phyloP scores from a whole-genome alignment of 1,140 invertebrate species.

The Asbolus verrucosus region DNA sequence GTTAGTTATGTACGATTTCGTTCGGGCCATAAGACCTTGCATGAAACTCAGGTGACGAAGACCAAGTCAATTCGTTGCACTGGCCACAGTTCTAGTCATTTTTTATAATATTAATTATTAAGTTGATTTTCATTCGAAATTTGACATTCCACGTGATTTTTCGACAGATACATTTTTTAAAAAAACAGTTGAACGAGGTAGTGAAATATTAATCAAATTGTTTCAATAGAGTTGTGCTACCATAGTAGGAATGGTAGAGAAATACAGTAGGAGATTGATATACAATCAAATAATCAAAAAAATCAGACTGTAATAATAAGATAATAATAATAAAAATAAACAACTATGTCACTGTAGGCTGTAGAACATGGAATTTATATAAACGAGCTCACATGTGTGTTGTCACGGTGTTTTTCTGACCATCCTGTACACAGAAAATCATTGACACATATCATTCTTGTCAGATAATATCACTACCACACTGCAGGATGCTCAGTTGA shows the following conservation, averaged over 20 bases:
- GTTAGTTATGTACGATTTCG: too few relatives aligned
- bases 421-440: slow-evolving; percentile 42
- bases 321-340: slow-evolving; percentile 56
- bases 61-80: slow-evolving; percentile 39
- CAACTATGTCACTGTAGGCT: slow-evolving; percentile 52
- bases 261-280: slow-evolving; percentile 15
- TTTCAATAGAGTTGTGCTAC: slow-evolving; percentile 41
- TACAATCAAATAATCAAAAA: slow-evolving; percentile 45
- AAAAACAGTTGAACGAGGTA: too few relatives aligned
- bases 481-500: slow-evolving; percentile 38
- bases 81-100: slow-evolving; percentile 40
- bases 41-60: slow-evolving; percentile 24
- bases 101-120: slow-evolving; percentile 12
- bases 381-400: slow-evolving; percentile 50
- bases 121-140: slow-evolving; percentile 5
- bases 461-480: slow-evolving; percentile 25
- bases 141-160: slow-evolving; percentile 40
- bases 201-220: slow-evolving; percentile 35
- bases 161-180: too few relatives aligned
- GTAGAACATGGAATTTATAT: slow-evolving; percentile 47
- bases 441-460: slow-evolving; percentile 46
- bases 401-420: slow-evolving; percentile 29
- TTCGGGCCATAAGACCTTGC: too few relatives aligned
- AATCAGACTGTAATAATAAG: slow-evolving; percentile 52
- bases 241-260: slow-evolving; percentile 23